Evolutionary conservation across 2,888 invertebrate genomes (phyloP), one percentile per base, ranked within the genome.

Genomic region (Drosophila dives): DNA sequence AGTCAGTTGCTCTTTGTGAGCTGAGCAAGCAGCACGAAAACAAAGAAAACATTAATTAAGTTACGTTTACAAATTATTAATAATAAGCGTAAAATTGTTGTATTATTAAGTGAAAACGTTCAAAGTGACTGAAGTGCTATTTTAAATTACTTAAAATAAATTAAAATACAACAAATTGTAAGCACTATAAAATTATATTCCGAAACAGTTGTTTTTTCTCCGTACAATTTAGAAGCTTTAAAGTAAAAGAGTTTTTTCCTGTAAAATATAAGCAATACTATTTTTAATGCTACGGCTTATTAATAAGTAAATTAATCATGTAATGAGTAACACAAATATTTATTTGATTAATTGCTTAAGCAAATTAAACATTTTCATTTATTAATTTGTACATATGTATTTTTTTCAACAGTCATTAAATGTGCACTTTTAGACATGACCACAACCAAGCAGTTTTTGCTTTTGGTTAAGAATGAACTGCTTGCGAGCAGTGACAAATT

Each of bases 1-100:
- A 51, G 23, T 54, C 53, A 70, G 61, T 69, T 29, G 45, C 12
- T 11, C 23, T 33, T 34, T 11, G 61, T 53, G 53, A 70, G 60
- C 68, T 61, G 71, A 23, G 11, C 12, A 4, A 38, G 48, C 40
- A 26, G 53, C 45, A 10, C 38, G 61, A 61, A 54, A 70, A 48
- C 38, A 70, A 34, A 40, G 33, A 3, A 48, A 15, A 17, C 0
- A 1, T 12, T 11, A 2, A 17, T 3, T 45, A 6, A n/a, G 8
- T 70, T 51, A 53, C 15, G 42, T 59, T 38, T 38, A 23, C 8
- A 0, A 5, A 4, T n/a, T n/a, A n/a, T 23, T 7, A 33, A 17
- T 38, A 10, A n/a, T 23, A 40, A 23, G 15, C 1, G 11, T 11
- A 10, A 3, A 20, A 20, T 49, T 29, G 2, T 55, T 26, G 5